Evolutionary conservation across 2,888 invertebrate species (phyloP), one percentile per base, ranked within the genome.

Genomic region (Caradrina clavipalpis): DNA sequence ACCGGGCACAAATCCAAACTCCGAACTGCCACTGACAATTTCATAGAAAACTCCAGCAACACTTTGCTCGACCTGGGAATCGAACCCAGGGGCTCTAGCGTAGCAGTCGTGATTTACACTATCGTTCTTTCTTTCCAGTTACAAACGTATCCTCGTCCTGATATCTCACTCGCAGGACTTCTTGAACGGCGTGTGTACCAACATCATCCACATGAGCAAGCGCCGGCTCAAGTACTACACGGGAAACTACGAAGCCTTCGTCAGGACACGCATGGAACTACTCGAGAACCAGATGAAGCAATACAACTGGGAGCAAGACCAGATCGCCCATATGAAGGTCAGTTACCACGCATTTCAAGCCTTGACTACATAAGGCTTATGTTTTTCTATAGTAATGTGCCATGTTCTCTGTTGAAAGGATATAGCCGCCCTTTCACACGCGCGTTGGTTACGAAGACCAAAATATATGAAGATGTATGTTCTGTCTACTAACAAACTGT

Each of bases 131-230:
- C n/a, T 66, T 78, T 76, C 1, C 89, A 98, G 98, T 76, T 99
- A 99, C 94, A 99, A 99, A 94, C 97, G 99, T 86, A 99, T 99
- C 92, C 96, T 99, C 87, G 98, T 99, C 75, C 97, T 99, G 80
- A 99, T 99, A 86, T 99, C 99, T 1, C 99, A 99, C 96, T 99
- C 99, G 5, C 99, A 99, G 96, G 99, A 99, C 97, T 99, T 99
- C 95, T 96, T 99, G 86, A 99, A 99, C 92, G 99, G 99, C 72
- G 99, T 99, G 69, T 98, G 98, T 93, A 98, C 98, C 11, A 99
- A 99, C 92, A 99, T 99, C 74, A 97, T 99, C 83, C 99, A 99
- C 94, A 97, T 99, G 95, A 98, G 98, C 90, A 98, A 99, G 92
- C 98, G 98, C 85, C 97, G 98, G 77, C 97, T 99, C 54, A 99